phyloP scores from a whole-genome alignment of 2,113 vertebrate species.

The Poeciliopsis prolifica region DNA sequence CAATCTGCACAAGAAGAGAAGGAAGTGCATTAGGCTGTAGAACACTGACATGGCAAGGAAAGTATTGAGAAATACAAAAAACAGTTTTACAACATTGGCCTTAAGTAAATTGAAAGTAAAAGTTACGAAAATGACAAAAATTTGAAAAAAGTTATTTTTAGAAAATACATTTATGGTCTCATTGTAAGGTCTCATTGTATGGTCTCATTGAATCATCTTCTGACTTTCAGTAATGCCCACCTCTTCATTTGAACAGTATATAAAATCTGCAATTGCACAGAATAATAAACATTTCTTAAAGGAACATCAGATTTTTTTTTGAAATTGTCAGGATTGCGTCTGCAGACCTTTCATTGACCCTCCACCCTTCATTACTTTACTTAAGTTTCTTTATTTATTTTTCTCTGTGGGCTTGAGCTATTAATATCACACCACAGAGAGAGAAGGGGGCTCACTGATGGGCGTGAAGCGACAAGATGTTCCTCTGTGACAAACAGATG shows the following conservation, averaged over 20 bases:
- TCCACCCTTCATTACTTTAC: slow-evolving; percentile 24
- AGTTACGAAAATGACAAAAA: not conserved
- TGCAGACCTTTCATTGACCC: slow-evolving; percentile 46
- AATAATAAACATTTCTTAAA: not conserved
- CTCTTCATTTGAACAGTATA: not conserved
- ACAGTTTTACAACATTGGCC: no score
- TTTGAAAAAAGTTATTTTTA: not conserved
- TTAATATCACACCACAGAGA: slow-evolving; percentile 77
- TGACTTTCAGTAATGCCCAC: not conserved
- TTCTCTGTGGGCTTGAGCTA: slow-evolving; percentile 69
- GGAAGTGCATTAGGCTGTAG: no score
- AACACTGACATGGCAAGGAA: no score
- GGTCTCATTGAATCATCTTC: no score
- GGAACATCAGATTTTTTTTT: not conserved
- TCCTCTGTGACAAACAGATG: slow-evolving; percentile 83
- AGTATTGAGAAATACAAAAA: no score
- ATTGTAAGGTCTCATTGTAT: not conserved
- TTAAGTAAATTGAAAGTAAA: no score
- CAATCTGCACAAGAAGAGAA: no score
- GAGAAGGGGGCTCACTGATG: slow-evolving; percentile 57
- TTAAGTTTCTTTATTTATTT: slow-evolving; percentile 22
- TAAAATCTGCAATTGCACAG: not conserved
- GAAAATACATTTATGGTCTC: slow-evolving; percentile 7
- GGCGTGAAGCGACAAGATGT: slow-evolving; percentile 79
- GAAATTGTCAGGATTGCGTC: not conserved